Evolutionary conservation across 2,113 vertebrate genomes (phyloP).

Genomic region (Polypterus bichir): DNA sequence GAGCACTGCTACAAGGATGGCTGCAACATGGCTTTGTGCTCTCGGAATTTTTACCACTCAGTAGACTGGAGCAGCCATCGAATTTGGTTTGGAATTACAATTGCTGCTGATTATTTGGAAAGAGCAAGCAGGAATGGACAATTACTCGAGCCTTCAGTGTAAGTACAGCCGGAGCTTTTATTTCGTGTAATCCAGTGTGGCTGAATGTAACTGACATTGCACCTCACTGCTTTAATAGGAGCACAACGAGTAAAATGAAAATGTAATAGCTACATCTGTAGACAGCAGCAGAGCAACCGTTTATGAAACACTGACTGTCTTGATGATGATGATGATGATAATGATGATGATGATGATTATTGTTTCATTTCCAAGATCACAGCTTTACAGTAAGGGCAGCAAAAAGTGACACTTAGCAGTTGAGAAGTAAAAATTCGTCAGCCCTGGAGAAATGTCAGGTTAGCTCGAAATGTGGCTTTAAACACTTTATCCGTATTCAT

Average conservation of each 20-base stretch:
- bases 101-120: slow-evolving; percentile 20
- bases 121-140: slow-evolving; percentile 28
- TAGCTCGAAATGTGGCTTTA: too few species aligned
- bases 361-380: neutral
- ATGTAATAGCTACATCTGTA: too few species aligned
- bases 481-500: too few species aligned
- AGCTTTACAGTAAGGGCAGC: neutral
- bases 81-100: slow-evolving; percentile 23
- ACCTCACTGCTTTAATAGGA: too few species aligned
- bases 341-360: neutral
- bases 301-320: too few species aligned
- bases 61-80: slow-evolving; percentile 14
- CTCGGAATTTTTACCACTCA: slow-evolving; percentile 17
- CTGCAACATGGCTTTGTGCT: slow-evolving; percentile 20
- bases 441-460: neutral
- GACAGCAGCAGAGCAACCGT: too few species aligned
- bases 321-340: too few species aligned
- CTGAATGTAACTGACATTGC: too few species aligned
- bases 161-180: slow-evolving; percentile 19
- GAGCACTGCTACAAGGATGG: slow-evolving; percentile 10
- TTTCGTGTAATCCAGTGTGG: neutral
- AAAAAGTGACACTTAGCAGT: neutral
- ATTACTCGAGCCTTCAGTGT: slow-evolving; percentile 33
- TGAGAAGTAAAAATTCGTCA: neutral
- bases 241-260: too few species aligned